A percentile compares a stretch with the other conserved stretches of the same genome.
phyloP scores from a whole-genome alignment of 1,140 invertebrate species.

The Thaumetopoea pityocampa region DNA sequence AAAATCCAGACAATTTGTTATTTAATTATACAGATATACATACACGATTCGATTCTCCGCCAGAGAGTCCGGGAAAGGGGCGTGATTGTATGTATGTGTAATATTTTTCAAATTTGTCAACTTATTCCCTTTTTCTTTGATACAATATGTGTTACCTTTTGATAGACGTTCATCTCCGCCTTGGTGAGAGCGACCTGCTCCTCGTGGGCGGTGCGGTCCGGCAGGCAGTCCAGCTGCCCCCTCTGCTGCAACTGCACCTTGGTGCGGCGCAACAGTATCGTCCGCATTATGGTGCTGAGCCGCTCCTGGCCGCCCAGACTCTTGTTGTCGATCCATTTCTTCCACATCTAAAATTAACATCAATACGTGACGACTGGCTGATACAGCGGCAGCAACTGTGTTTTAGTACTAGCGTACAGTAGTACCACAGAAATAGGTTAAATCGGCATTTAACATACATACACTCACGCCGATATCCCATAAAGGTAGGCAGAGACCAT shows the following conservation, averaged over 20 bases:
- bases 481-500: too few relatives aligned
- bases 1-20: too few relatives aligned
- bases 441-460: too few relatives aligned
- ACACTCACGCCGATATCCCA: too few relatives aligned
- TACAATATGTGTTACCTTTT: slow-evolving; percentile 75
- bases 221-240: slow-evolving; percentile 74
- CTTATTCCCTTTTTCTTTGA: background rate
- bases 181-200: slow-evolving; percentile 79
- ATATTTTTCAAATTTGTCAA: background rate
- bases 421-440: too few relatives aligned
- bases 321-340: slow-evolving; percentile 86
- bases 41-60: too few relatives aligned
- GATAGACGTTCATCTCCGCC: slow-evolving; percentile 87
- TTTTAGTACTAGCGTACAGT: too few relatives aligned
- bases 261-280: slow-evolving; percentile 88
- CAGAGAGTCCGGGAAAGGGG: too few relatives aligned
- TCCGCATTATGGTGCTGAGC: slow-evolving; percentile 87
- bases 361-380: background rate
- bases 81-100: background rate
- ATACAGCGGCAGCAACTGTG: background rate
- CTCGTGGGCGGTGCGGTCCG: slow-evolving; percentile 78
- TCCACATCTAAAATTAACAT: slow-evolving; percentile 76
- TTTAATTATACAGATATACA: too few relatives aligned
- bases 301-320: slow-evolving; percentile 82
- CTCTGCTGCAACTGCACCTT: slow-evolving; percentile 83